Evolutionary conservation across 2,888 invertebrate genomes (phyloP), one percentile per base, ranked within the genome.

Genomic region (Parthenolecanium corni): DNA sequence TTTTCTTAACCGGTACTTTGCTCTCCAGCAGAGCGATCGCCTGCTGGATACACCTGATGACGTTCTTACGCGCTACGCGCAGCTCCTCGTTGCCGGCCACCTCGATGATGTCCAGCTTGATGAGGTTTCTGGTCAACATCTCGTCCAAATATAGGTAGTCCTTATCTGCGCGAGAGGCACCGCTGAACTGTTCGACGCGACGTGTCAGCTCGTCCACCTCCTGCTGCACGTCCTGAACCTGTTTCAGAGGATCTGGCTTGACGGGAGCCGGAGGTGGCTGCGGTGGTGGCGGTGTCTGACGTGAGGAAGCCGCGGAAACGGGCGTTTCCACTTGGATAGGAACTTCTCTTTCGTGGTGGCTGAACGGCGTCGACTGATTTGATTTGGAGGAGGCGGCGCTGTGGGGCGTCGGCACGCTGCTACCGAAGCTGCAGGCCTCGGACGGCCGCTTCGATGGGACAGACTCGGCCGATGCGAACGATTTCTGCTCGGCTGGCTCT

Each of bases 111-210:
- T 96, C 96, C 67, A 96, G 76, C 73, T 89, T 89, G 20, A 95
- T 82, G 68, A 96, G 80, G 74, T 90, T 89, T 67, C 94, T 81
- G 1, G 94, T 95, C 46, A 96, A 77, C 94, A 96, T 94, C 76
- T 96, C 96, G 72, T 96, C 96, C 65, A 96, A 76, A 73, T 82
- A 92, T 66, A 86, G 77, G 73, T 91, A 96, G 67, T 84, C 80
- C 71, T 89, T 90, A 71, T 89, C 87, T 69, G 82, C 83, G 71
- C 84, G 82, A 14, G 79, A 76, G 68, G 79, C 77, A 4, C 89
- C 90, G 52, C 57, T 76, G 72, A 85, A 90, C 67, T 80, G 79
- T 69, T 87, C 85, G 0, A 89, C 86, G 69, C 85, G 80, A 23
- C 80, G 78, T 79, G 87, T 85, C 49, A 90, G 78, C 65, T 85